Base-by-base conservation (phyloP, 2,113 vertebrate species). In the Archocentrus centrarchus region DNA sequence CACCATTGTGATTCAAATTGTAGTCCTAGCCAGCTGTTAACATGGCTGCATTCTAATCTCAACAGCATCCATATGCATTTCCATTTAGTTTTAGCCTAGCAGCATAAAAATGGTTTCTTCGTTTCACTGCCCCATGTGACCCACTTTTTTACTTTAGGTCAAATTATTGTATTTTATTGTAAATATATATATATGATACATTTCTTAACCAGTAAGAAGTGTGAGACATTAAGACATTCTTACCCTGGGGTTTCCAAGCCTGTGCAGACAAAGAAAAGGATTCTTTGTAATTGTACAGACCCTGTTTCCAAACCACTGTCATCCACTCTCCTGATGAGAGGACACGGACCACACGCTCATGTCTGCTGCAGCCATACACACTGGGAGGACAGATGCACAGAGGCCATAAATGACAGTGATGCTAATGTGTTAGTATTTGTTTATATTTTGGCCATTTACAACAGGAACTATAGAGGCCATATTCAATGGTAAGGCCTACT, bases 221-320 rank as follows among this genome's bases (percentile, higher is more conserved):
- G 6, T 1, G 13, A 24, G 10, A n/a, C 2, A 1, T 79, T 63
- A 1, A 13, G n/a, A 17, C 17, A 24, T 1, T 75, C 95, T 96
- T 70, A 99, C 98, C 96, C 89, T 94, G 81, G 1, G 91, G 91
- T 18, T 93, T 92, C 95, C 97, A 95, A 0, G 87, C 92, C 86
- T 95, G 96, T 2, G 95, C 97, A 0, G 97, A 96, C 82, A 99
- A 97, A 53, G 94, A 84, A 59, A 99, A 98, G 6, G 97, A 96
- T 84, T 98, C 96, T 1, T 96, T 96, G 94, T 97, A 97, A 92
- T 95, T 98, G 93, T 98, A 97, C 80, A 97, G 93, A n/a, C 96
- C 97, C 93, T 97, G 97, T 91, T 97, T 98, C 98, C 98, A 99
- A 77, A 99, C 93, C 79, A 99, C 92, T 0, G 97, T 96, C 97